Percentiles rank a stretch among this genome's conserved stretches.
Evolutionary conservation across 2,888 invertebrate genomes (phyloP).

Genomic region (Drosophila suboccidentalis): DNA sequence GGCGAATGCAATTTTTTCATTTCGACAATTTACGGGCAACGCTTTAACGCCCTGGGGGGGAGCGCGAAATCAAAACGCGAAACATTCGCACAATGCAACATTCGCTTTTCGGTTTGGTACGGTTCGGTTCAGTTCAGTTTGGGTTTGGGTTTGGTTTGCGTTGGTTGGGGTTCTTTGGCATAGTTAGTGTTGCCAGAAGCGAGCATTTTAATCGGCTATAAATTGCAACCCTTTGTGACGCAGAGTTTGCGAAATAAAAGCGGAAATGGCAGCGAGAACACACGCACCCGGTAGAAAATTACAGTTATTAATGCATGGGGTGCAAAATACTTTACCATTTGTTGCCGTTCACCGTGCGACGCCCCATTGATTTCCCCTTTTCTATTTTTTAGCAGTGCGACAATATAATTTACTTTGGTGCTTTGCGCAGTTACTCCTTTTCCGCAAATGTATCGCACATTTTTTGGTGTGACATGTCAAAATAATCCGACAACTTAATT

Average conservation of each 20-base stretch:
- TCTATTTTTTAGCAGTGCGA: constrained; percentile 54
- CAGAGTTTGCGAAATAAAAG: constrained; percentile 52
- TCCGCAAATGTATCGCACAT: constrained; percentile 52
- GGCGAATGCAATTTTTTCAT: constrained; percentile 54
- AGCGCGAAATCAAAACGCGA: constrained; percentile 58
- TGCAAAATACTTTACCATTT: constrained; percentile 63
- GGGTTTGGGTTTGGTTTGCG: constrained; percentile 4
- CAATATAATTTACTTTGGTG: constrained; percentile 67
- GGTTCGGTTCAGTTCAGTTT: constrained; percentile 5
- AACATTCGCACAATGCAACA: constrained; percentile 61
- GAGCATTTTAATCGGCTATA: constrained; percentile 74
- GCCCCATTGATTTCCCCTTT: constrained; percentile 49
- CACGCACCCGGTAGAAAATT: constrained; percentile 67
- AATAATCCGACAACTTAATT: constrained; percentile 85
- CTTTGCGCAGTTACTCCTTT: constrained; percentile 57
- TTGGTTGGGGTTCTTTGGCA: constrained; percentile 13
- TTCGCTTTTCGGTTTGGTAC: constrained; percentile 3
- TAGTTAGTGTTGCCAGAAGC: constrained; percentile 50
- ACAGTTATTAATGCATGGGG: constrained; percentile 78
- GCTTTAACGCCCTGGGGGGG: constrained; percentile 49
- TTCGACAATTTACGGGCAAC: constrained; percentile 60
- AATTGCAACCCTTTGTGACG: constrained; percentile 75
- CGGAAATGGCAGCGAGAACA: constrained; percentile 43
- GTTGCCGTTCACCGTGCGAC: constrained; percentile 31
- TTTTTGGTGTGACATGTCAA: constrained; percentile 78